Percentiles rank a stretch among this genome's conserved stretches.
Evolutionary conservation across 1,140 invertebrate species (phyloP).

Genomic region (Coelopa frigida): DNA sequence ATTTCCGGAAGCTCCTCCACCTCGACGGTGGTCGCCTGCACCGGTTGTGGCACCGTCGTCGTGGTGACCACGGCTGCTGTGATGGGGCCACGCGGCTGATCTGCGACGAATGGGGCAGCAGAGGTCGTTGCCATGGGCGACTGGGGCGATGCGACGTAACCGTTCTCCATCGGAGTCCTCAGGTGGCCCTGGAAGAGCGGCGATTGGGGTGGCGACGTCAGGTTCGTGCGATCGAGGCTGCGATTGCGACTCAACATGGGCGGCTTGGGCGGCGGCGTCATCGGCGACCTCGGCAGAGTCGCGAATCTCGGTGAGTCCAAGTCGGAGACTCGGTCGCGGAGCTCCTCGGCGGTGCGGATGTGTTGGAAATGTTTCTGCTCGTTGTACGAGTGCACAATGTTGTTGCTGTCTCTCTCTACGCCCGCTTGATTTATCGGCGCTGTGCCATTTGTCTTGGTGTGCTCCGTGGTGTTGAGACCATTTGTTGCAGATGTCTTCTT

Average conservation of each 20-base stretch:
- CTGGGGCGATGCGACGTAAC: conserved; percentile 1
- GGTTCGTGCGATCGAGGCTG: conserved; percentile 23
- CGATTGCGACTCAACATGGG: conserved; percentile 38
- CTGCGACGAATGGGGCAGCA: conserved; percentile 2
- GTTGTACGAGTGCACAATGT: no score
- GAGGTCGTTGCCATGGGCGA: background rate
- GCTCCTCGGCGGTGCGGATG: no score
- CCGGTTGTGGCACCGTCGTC: no score
- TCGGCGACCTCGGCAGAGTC: conserved; percentile 30
- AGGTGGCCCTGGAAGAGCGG: background rate
- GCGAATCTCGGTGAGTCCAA: conserved; percentile 29
- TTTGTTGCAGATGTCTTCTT: no score
- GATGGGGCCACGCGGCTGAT: background rate
- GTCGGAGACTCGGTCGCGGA: no score
- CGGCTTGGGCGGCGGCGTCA: conserved; percentile 37
- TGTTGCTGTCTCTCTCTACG: no score
- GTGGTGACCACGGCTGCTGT: conserved; percentile 8
- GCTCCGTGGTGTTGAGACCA: no score
- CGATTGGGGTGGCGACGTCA: background rate
- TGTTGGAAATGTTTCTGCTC: no score
- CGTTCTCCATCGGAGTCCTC: no score
- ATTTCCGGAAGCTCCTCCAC: background rate
- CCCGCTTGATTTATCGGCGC: no score
- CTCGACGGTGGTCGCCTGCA: background rate
- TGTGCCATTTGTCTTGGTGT: no score